Conservation (phyloP, 2,113 vertebrate genomes). For the Chloropsis cyanopogon region DNA sequence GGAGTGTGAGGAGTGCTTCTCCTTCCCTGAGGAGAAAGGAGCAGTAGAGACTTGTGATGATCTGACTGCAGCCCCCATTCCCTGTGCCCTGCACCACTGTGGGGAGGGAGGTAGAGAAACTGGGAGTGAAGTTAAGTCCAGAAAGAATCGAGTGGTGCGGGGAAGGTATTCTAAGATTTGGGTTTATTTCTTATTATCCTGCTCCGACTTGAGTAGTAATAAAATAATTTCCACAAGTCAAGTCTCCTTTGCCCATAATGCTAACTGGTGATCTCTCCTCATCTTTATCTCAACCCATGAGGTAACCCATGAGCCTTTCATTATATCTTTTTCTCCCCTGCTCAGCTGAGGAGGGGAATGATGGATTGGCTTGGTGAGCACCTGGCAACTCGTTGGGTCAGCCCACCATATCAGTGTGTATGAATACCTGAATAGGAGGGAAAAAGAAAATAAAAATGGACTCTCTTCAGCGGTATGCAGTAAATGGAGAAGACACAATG, state of each 20-base stretch:
- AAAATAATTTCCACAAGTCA: background rate
- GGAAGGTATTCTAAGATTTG: background rate
- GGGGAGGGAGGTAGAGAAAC: background rate
- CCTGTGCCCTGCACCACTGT: background rate
- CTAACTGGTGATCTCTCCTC: background rate
- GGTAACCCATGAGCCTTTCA: background rate
- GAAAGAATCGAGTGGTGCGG: fast-evolving
- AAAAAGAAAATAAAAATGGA: background rate
- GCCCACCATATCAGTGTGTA: background rate
- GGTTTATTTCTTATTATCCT: background rate
- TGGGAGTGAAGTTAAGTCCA: background rate
- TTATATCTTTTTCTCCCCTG: background rate
- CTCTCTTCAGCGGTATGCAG: background rate
- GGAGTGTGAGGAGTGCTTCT: background rate
- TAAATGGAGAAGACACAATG: background rate
- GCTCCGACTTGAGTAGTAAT: background rate
- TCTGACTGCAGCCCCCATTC: background rate
- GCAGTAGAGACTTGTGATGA: fast-evolving
- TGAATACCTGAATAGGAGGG: background rate
- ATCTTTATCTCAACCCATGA: background rate
- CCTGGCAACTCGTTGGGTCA: background rate
- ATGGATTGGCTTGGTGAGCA: background rate
- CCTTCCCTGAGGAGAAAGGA: background rate
- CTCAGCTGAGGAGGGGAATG: background rate
- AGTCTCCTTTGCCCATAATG: background rate